Base-by-base conservation (phyloP, 1,140 invertebrate species). In the Drosophila prosaltans region DNA sequence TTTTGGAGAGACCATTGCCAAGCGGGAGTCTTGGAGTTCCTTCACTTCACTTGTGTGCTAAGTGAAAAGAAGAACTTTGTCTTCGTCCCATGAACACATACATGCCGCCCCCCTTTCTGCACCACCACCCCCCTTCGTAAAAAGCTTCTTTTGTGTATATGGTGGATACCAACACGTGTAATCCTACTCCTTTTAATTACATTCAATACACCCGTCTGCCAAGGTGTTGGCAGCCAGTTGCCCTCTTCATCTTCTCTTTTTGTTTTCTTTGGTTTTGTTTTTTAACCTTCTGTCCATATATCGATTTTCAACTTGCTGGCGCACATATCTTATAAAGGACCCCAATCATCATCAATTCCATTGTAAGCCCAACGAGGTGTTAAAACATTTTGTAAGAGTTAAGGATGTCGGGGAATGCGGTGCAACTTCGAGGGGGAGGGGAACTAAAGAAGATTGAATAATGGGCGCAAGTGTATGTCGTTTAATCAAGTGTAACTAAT, bases 181-280 rank as follows among this genome's bases (percentile, higher is more conserved):
- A 90, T 91, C 69, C 80, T 84, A 91, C 83, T 88, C 88, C 76
- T 70, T 88, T 90, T 88, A 91, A 88, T 89, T 90, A 91, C 88
- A 90, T 90, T 83, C 80, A 83, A 78, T 78, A 81, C 78, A 75
- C 65, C 48, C 41, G 32, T 61, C 45, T 24, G 28, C 36, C 68
- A 72, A 78, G 75, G 75, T 78, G 75, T 78, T 78, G 75, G 74
- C 68, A 78, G 75, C 30, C 75, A 71, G 54, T 55, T 64, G 65
- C n/a, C 59, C n/a, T n/a, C 5, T n/a, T n/a, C 32, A 30, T n/a
- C 32, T 21, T 32, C 1, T 24, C n/a, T 32, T 2, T 16, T 24
- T 16, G 3, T 4, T 55, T 32, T 40, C n/a, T 45, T 40, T 57
- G 48, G 3, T 16, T 40, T 26, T 48, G 32, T 63, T 11, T 58